Conservation (phyloP, 2,888 invertebrate species). For the Epicampocera succincta region DNA sequence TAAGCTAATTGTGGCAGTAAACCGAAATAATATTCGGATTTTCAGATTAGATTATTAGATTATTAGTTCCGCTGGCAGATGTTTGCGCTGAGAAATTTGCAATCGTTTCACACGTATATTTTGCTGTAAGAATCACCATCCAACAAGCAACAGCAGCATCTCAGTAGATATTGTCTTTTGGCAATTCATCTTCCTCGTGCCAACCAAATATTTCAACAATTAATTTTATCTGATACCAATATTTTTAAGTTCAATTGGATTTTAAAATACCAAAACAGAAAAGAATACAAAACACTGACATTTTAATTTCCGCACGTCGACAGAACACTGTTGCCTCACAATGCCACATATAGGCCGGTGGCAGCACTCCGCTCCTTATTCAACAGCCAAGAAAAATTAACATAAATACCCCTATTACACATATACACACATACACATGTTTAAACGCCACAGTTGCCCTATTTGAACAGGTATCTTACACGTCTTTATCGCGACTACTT, state of each 20-base stretch:
- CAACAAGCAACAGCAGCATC: no score
- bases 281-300: slow-evolving; percentile 5
- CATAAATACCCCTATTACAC: not conserved
- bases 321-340: not conserved
- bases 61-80: no score
- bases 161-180: no score
- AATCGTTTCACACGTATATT: no score
- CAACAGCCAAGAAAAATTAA: slow-evolving; percentile 5
- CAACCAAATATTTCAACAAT: not conserved
- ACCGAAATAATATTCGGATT: no score
- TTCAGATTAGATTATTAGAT: no score
- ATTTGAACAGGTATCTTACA: not conserved
- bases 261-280: not conserved
- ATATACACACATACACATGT: not conserved
- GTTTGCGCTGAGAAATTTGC: no score
- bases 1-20: no score
- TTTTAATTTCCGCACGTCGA: slow-evolving; percentile 29
- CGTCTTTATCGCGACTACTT: slow-evolving; percentile 38
- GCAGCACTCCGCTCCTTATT: not conserved
- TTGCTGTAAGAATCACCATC: no score
- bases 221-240: not conserved
- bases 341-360: no score
- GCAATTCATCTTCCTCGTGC: not conserved
- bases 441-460: not conserved
- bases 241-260: slow-evolving; percentile 11